These are phyloP conservation scores for Gopherus flavomarginatus DNA, from an alignment of 2,113 vertebrate genomes.

Conservation along the genomic window DNA sequence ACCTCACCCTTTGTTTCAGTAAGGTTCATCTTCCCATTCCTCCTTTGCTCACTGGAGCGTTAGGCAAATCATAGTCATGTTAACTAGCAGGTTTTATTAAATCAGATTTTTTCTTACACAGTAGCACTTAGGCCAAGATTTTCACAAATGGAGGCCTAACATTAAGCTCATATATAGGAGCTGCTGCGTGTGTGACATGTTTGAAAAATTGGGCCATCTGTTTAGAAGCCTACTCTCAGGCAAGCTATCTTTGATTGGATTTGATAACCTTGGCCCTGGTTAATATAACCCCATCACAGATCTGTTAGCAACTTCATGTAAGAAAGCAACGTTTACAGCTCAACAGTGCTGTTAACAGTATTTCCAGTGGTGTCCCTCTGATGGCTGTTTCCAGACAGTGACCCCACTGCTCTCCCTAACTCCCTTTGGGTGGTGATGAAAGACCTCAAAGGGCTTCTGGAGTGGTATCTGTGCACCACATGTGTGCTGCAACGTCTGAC, in stretches of 20 bases:
- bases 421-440: slow-evolving; percentile 57
- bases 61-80: not conserved
- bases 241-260: not conserved
- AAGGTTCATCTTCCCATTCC: not conserved
- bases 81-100: not conserved
- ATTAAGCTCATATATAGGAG: not conserved
- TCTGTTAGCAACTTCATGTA: slow-evolving; percentile 38
- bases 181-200: not conserved
- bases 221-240: not conserved
- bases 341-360: not conserved
- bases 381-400: not conserved
- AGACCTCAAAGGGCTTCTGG: slow-evolving; percentile 56
- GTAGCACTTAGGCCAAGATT: slow-evolving; percentile 11
- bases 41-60: accelerated
- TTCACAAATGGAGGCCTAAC: not conserved
- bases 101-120: not conserved
- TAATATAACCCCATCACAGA: not conserved
- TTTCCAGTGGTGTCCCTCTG: slow-evolving; percentile 55
- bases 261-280: slow-evolving; percentile 8
- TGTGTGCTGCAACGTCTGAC: slow-evolving; percentile 8
- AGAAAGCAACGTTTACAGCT: slow-evolving; percentile 27
- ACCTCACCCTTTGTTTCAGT: not conserved
- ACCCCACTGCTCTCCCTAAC: not conserved
- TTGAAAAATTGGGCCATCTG: slow-evolving; percentile 24
- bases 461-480: slow-evolving; percentile 37